Conservation (phyloP, 2,797 vertebrate species). For the Ctenopoma multispine region DNA sequence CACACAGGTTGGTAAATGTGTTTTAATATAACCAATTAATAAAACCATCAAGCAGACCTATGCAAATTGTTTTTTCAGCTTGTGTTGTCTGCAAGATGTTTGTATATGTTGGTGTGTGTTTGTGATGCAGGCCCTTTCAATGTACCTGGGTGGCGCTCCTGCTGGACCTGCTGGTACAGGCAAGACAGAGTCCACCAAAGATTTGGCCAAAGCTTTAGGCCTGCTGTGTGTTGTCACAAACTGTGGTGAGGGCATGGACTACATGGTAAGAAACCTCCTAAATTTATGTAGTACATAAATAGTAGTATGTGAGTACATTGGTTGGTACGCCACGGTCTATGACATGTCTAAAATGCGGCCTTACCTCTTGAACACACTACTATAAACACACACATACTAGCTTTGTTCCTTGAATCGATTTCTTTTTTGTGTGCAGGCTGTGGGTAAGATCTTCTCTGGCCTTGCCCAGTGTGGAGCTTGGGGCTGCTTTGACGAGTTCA, state of each 20-base stretch:
- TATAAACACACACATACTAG: too few species aligned
- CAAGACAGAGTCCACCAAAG: conserved; percentile 98
- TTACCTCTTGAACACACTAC: neutral
- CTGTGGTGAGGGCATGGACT: conserved; percentile 99
- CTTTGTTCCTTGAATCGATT: neutral
- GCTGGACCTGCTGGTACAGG: conserved; percentile 97
- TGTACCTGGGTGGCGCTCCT: conserved; percentile 96
- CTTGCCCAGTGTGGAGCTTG: conserved; percentile 97
- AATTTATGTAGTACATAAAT: too few species aligned
- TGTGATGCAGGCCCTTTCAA: conserved; percentile 92
- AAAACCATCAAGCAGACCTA: neutral
- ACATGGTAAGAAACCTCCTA: conserved; percentile 85
- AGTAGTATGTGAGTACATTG: too few species aligned
- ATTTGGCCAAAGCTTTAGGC: conserved; percentile 96
- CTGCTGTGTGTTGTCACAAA: conserved; percentile 97
- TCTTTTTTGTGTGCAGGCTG: conserved; percentile 83
- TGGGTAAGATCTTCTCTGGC: conserved; percentile 97
- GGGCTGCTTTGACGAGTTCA: conserved; percentile 99
- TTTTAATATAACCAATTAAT: neutral
- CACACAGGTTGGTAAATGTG: conserved; percentile 87
- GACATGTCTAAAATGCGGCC: neutral
- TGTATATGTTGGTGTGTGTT: conserved; percentile 13
- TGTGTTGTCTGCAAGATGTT: neutral
- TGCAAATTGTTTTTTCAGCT: neutral
- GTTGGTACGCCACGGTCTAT: neutral